phyloP scores from a whole-genome alignment of 1,140 invertebrate genomes.

The Euglossa dilemma region DNA sequence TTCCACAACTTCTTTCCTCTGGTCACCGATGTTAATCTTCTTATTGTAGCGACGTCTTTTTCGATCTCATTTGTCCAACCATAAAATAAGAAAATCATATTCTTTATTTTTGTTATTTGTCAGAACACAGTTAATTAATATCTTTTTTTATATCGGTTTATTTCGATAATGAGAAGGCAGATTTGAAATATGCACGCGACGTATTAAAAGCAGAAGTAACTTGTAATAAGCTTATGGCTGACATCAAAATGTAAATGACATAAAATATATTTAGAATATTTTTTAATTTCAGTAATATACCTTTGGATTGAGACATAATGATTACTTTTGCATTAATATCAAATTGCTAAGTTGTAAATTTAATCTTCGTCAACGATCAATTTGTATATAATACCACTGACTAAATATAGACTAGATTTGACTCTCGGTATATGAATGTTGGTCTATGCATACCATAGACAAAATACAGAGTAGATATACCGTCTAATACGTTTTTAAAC shows the following conservation, averaged over 20 bases:
- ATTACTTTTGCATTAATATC: neutral
- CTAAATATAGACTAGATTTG: neutral
- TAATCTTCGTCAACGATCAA: too few species aligned
- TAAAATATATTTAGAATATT: neutral
- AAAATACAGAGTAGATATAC: too few species aligned
- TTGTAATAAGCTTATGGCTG: neutral
- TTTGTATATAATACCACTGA: neutral
- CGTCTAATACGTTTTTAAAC: too few species aligned
- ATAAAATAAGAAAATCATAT: slow-evolving; percentile 28
- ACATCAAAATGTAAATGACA: neutral
- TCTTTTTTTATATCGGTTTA: neutral
- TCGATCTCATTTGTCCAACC: slow-evolving; percentile 27
- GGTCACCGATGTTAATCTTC: slow-evolving; percentile 74
- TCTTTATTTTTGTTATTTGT: neutral
- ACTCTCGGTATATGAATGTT: too few species aligned
- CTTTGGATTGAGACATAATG: slow-evolving; percentile 59
- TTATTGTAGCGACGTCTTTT: slow-evolving; percentile 64
- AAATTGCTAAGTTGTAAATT: neutral
- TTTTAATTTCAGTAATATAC: slow-evolving; percentile 35
- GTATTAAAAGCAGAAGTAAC: neutral
- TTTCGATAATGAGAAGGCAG: neutral
- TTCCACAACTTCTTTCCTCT: slow-evolving; percentile 74
- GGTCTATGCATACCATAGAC: too few species aligned
- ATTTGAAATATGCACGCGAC: neutral
- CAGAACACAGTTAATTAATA: neutral